phyloP scores from a whole-genome alignment of 2,888 invertebrate species.

The Zygothrica quintamaculata region DNA sequence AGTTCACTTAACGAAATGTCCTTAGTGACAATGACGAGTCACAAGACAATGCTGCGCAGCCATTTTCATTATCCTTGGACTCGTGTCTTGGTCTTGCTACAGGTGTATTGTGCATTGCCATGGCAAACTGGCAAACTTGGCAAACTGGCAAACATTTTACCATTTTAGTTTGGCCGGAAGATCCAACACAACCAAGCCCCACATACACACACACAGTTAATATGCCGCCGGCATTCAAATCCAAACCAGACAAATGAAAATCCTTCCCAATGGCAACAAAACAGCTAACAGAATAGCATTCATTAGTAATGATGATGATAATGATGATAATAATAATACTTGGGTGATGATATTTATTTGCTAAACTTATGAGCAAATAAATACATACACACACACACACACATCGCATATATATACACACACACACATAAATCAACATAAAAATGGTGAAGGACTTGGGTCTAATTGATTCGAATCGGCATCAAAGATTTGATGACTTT shows the following conservation, averaged over 20 bases:
- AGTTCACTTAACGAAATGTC: constrained; percentile 38
- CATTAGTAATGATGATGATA: constrained; percentile 8
- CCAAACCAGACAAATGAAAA: constrained; percentile 58
- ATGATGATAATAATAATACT: constrained; percentile 28
- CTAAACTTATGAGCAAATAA: constrained; percentile 41
- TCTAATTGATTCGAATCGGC: constrained; percentile 52
- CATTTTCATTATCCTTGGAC: constrained; percentile 75
- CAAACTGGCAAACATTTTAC: constrained; percentile 54
- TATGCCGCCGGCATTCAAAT: constrained; percentile 11
- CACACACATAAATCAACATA: constrained; percentile 43
- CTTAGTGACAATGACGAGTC: constrained; percentile 42
- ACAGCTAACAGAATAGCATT: constrained; percentile 22
- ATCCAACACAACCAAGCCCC: constrained; percentile 16
- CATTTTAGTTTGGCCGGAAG: constrained; percentile 36
- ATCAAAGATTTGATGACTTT: constrained; percentile 43
- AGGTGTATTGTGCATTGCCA: constrained; percentile 27
- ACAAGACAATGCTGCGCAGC: constrained; percentile 47
- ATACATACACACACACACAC: constrained; percentile 22
- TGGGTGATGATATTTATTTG: constrained; percentile 13
- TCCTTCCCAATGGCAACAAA: constrained; percentile 45
- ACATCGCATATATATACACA: constrained; percentile 21
- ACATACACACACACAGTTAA: neutral
- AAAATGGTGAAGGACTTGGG: constrained; percentile 25
- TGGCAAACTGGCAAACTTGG: no score
- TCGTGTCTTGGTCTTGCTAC: constrained; percentile 36